Evolutionary conservation across 1,140 invertebrate species (phyloP).

Genomic region (Steinernema khuongi): DNA sequence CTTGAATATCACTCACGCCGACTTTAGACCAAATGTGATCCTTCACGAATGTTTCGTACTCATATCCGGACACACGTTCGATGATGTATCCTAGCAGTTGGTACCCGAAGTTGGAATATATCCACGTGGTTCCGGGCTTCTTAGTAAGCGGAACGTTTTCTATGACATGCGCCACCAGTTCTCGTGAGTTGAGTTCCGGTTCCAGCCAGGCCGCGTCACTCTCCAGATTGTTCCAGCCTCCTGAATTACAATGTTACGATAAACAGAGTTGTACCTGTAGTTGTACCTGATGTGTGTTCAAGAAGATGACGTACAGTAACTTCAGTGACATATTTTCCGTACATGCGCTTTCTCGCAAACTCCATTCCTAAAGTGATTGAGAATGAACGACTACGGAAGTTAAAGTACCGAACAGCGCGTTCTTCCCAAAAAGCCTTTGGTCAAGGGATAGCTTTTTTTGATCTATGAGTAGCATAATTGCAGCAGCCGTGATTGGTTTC

Average conservation of each 20-base stretch:
- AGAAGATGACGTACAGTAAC: conserved; percentile 54
- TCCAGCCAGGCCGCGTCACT: conserved; percentile 56
- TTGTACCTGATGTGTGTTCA: conserved; percentile 52
- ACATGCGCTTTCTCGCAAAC: conserved; percentile 43
- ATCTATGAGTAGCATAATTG: conserved; percentile 52
- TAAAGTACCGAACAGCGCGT: conserved; percentile 48
- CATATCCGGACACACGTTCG: conserved; percentile 45
- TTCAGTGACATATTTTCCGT: conserved; percentile 51
- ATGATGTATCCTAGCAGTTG: conserved; percentile 57
- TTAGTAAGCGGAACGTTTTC: conserved; percentile 44
- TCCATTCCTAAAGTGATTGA: conserved; percentile 40
- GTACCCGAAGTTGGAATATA: conserved; percentile 58
- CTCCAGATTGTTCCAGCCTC: conserved; percentile 57
- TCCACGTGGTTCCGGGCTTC: conserved; percentile 52
- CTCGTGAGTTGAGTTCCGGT: conserved; percentile 42
- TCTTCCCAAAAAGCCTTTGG: conserved; percentile 48
- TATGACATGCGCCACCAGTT: conserved; percentile 48
- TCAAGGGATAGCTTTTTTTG: conserved; percentile 46
- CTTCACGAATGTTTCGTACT: conserved; percentile 56
- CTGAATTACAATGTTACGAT: conserved; percentile 29
- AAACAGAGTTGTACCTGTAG: neutral
- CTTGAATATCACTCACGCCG: conserved; percentile 52
- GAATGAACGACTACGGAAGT: conserved; percentile 4
- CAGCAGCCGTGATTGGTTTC: conserved; percentile 56
- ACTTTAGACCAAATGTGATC: conserved; percentile 48